Base-by-base conservation (phyloP, 1,140 invertebrate species). In the Drosophila burlai region DNA sequence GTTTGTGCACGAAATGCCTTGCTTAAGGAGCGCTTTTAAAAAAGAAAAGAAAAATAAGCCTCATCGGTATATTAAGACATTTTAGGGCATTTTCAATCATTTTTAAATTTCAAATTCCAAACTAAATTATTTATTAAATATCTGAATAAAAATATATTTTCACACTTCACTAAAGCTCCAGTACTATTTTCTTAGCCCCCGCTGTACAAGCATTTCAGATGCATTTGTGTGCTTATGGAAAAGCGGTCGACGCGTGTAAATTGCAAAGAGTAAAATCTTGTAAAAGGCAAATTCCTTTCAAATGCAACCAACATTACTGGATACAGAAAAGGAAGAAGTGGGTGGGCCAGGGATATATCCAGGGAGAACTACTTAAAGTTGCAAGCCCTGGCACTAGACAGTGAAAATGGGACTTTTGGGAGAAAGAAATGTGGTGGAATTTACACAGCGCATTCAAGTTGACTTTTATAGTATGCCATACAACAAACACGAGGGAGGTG, bases 221-320 rank as follows among this genome's bases (percentile, higher is more conserved):
- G 66, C 68, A 59, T 59, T 72, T 66, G 67, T 57, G 47, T 68
- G 59, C 76, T 58, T 79, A 71, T 69, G 72, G 66, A 76, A 76
- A 76, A 76, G 84, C 76, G 64, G 68, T 80, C 73, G 84, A 67
- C 84, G 84, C 84, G 83, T 87, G 83, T 87, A 87, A 87, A 87
- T 89, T 87, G 83, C 84, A 87, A 87, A 87, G 84, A 87, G 83
- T 87, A 89, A 87, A 87, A 87, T 87, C 83, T 87, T 87, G 83
- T 87, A 89, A 87, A 58, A 87, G 84, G 81, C 84, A 87, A 87
- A 89, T 86, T 87, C 84, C 81, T 89, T 87, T 87, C 83, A 89
- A 84, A 89, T 89, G 84, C 81, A 84, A 84, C 80, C 83, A 29
- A 49, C 47, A 81, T 81, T 72, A 55, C 26, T 47, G 65, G 47